Evolutionary conservation across 2,797 vertebrate species (phyloP).

Genomic region (Emydoidea blandingii): DNA sequence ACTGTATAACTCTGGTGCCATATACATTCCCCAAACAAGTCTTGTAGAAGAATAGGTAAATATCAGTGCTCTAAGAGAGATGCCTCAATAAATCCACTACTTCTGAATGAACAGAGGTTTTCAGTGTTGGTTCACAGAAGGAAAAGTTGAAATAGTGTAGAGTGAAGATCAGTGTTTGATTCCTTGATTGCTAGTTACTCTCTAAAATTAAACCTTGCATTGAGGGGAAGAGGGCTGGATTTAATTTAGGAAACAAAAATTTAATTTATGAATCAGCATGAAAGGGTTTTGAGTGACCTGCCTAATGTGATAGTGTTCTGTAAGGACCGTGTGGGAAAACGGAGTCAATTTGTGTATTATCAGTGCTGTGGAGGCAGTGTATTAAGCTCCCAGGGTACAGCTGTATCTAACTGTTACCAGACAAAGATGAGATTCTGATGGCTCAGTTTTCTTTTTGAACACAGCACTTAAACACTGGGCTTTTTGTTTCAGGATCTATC

Average conservation of each 20-base stretch:
- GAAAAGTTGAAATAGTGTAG: background rate
- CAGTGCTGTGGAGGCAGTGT: background rate
- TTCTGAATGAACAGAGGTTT: background rate
- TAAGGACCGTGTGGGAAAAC: background rate
- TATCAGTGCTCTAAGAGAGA: background rate
- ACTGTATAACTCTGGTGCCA: background rate
- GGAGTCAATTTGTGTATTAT: background rate
- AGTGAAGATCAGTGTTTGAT: constrained; percentile 21
- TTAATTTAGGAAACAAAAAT: constrained; percentile 5
- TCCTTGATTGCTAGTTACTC: constrained; percentile 43
- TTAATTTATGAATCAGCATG: constrained; percentile 1
- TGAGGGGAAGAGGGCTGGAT: constrained; percentile 50
- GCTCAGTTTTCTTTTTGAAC: background rate
- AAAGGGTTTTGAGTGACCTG: background rate
- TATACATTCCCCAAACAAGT: constrained; percentile 27
- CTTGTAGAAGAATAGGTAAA: background rate
- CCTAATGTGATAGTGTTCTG: background rate
- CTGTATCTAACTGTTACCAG: background rate
- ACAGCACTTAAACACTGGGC: background rate
- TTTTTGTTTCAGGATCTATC: constrained; percentile 90
- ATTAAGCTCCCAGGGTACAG: background rate
- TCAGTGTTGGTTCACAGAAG: constrained; percentile 18
- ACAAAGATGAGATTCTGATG: background rate
- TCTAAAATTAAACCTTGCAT: constrained; percentile 39
- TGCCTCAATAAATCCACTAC: background rate